phyloP scores from a whole-genome alignment of 2,113 vertebrate genomes.

The Campylomormyrus tamandua region DNA sequence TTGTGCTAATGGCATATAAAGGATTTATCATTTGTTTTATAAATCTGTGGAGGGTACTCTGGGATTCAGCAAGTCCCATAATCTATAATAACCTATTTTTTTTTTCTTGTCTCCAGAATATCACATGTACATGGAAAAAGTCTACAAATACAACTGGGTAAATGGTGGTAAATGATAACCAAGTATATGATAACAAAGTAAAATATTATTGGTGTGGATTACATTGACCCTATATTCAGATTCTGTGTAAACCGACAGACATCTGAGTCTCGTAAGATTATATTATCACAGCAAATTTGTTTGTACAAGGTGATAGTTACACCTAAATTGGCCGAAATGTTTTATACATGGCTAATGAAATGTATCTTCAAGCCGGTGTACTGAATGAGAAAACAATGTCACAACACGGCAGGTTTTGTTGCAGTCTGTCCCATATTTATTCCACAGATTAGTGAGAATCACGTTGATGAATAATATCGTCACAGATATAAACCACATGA shows the following conservation, averaged over 20 bases:
- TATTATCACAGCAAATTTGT: not conserved
- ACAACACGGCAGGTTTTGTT: not conserved
- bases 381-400: not conserved
- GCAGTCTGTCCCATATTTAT: not conserved
- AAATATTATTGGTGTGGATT: not conserved
- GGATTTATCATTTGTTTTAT: not conserved
- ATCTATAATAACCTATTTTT: not conserved
- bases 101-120: not conserved
- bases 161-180: not conserved
- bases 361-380: not conserved
- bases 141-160: not conserved
- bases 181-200: not conserved
- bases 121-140: not conserved
- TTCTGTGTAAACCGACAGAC: not conserved
- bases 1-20: not conserved
- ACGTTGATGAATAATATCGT: not conserved
- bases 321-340: not conserved
- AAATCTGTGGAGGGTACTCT: not conserved
- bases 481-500: not conserved
- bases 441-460: not conserved
- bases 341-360: not conserved
- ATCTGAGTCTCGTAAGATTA: not conserved
- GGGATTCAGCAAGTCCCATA: not conserved
- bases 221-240: not conserved
- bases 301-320: not conserved